A percentile compares a stretch with the other conserved stretches of the same genome.
Evolutionary conservation across 2,797 vertebrate species (phyloP).

Genomic region (Pangasius djambal): DNA sequence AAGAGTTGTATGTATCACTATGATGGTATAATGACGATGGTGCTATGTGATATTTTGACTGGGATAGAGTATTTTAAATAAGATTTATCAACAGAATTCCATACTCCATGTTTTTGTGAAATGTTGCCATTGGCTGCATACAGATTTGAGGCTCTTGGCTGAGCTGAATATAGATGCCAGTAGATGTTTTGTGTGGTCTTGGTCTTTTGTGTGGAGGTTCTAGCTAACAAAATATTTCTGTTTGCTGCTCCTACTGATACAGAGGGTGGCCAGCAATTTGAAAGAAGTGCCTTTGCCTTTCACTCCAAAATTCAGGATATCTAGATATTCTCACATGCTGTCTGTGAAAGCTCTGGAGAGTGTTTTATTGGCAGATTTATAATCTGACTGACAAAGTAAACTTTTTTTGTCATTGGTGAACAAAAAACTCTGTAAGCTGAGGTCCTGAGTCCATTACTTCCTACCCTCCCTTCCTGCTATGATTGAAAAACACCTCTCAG

Average conservation of each 20-base stretch:
- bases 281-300: background rate
- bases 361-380: background rate
- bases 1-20: background rate
- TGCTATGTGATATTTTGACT: background rate
- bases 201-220: background rate
- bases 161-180: background rate
- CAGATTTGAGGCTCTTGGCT: background rate
- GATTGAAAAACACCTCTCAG: background rate
- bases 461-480: background rate
- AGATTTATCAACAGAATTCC: background rate
- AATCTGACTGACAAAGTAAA: background rate
- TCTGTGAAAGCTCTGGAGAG: background rate
- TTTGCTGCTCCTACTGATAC: background rate
- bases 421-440: background rate
- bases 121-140: constrained; percentile 3
- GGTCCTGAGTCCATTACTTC: background rate
- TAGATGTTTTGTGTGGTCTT: background rate
- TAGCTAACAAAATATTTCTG: background rate
- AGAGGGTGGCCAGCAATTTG: background rate
- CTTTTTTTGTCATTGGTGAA: background rate
- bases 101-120: background rate
- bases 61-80: background rate
- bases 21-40: background rate
- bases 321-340: background rate
- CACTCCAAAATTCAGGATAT: constrained; percentile 2